These are phyloP conservation scores for Otus sunia DNA, from an alignment of 2,113 vertebrate species.

Conservation along the genomic window DNA sequence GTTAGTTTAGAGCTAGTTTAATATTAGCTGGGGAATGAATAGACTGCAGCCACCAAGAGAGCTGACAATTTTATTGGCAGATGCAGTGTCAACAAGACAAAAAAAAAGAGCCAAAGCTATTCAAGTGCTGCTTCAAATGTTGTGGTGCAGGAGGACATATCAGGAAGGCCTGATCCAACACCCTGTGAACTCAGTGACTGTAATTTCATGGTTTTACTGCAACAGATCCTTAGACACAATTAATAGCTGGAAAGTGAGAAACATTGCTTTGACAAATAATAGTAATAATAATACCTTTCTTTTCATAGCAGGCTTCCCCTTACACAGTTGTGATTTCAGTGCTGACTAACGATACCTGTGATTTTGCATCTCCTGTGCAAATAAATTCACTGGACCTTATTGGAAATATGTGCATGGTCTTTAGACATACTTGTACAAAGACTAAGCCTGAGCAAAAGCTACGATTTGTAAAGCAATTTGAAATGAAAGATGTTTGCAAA, in stretches of 20 bases:
- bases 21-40: not conserved
- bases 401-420: not conserved
- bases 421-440: not conserved
- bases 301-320: not conserved
- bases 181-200: not conserved
- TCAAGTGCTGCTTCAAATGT: not conserved
- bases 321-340: not conserved
- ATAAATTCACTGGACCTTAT: not conserved
- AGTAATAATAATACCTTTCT: not conserved
- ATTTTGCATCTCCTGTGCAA: not conserved
- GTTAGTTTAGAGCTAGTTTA: not conserved
- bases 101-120: not conserved
- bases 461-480: not conserved
- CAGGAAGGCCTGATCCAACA: not conserved
- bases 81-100: not conserved
- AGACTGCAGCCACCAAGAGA: not conserved
- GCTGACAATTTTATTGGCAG: not conserved
- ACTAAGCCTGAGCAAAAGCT: not conserved
- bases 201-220: not conserved
- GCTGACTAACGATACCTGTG: not conserved
- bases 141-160: not conserved
- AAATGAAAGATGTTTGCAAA: not conserved
- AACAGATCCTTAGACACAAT: not conserved
- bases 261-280: not conserved
- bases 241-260: not conserved